Evolutionary conservation across 2,797 vertebrate species (phyloP).

Genomic region (Sebastes oblongus): DNA sequence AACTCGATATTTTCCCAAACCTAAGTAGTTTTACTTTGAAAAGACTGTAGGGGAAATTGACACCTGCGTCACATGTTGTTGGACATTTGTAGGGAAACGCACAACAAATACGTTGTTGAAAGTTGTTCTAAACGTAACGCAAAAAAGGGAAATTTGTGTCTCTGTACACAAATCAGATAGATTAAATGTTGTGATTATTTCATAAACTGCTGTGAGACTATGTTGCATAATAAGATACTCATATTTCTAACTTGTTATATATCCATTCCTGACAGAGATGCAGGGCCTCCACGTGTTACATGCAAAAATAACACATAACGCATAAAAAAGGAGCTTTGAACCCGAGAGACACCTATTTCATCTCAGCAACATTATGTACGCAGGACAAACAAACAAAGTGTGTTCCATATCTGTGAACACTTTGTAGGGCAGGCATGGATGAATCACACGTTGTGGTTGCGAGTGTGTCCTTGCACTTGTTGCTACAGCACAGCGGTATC

Average conservation of each 20-base stretch:
- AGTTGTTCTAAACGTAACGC: too few species aligned
- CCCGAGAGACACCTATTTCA: background rate
- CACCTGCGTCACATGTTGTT: too few species aligned
- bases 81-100: too few species aligned
- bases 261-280: background rate
- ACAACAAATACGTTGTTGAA: too few species aligned
- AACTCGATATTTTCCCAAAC: too few species aligned
- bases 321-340: background rate
- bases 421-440: background rate
- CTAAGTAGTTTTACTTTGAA: too few species aligned
- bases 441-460: slow-evolving; percentile 31
- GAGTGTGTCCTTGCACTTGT: slow-evolving; percentile 11
- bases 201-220: too few species aligned
- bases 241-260: background rate
- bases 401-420: slow-evolving; percentile 17
- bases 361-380: background rate
- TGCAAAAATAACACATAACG: background rate
- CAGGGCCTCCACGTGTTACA: background rate
- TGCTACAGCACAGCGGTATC: background rate
- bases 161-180: too few species aligned
- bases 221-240: background rate
- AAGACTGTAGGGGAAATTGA: too few species aligned
- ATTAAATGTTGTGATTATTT: too few species aligned
- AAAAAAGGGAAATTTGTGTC: too few species aligned
- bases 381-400: slow-evolving; percentile 13